Base-by-base conservation (phyloP, 2,113 vertebrate species). In the Piliocolobus tephrosceles region DNA sequence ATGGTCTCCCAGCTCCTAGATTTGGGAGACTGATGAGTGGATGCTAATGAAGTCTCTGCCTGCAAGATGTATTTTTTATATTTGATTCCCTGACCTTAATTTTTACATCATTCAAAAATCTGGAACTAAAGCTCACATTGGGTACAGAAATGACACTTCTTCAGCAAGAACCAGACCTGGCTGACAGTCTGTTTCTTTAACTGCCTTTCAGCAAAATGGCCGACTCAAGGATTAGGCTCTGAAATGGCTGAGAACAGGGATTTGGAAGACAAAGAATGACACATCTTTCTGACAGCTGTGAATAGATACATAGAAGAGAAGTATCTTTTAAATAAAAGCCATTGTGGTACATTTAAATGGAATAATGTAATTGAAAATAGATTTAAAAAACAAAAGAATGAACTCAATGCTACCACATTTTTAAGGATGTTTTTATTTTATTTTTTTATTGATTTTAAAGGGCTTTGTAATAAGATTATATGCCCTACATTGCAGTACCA, bases 381-480 rank as follows among this genome's bases (percentile, higher is more conserved):
- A 89, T 76, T 90, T 85, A 0, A 30, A 93, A 85, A 45, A 95
- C 96, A 38, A 78, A 93, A 93, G 43, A 95, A 97, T 93, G 70
- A 88, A 90, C 38, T 91, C 55, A 83, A 82, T n/a, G 84, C 79
- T 88, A 94, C 86, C 52, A 78, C 75, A 80, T 50, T 84, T 97
- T 95, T 83, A 97, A 92, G 45, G 58, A 9, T 95, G 18, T 80
- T 95, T 89, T 73, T 64, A 27, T 72, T 43, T 57, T 43, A 7
- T 43, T 52, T 73, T 58, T 27, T 92, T 16, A 97, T 90, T 95
- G 84, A 94, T 97, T 97, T 93, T 90, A 95, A 96, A 88, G 84
- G 58, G 79, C 45, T 90, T 92, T 92, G 72, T 96, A 90, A 96
- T 94, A 94, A 96, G 90, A 96, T 96, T 90, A 72, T 93, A 66